Conservation (phyloP, 1,140 invertebrate genomes). For the Arion vulgaris region DNA sequence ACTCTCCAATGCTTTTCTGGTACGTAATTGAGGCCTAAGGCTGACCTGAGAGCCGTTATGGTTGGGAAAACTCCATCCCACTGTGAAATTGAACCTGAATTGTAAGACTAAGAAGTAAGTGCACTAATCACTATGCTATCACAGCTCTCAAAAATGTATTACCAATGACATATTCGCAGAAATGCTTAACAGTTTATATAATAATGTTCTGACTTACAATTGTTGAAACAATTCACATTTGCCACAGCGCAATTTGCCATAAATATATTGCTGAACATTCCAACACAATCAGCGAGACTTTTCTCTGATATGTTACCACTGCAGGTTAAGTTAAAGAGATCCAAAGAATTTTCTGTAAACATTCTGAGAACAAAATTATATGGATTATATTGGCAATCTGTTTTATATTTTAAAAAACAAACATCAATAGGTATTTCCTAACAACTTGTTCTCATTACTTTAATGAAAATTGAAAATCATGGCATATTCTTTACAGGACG, state of each 20-base stretch:
- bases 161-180: neutral
- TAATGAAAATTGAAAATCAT: too few relatives aligned
- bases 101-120: too few relatives aligned
- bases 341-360: neutral
- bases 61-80: too few relatives aligned
- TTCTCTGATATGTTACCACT: neutral
- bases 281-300: neutral
- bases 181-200: neutral
- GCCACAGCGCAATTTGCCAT: neutral
- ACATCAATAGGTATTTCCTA: too few relatives aligned
- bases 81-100: too few relatives aligned
- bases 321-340: neutral
- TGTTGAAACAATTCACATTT: neutral
- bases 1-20: too few relatives aligned
- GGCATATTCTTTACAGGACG: too few relatives aligned
- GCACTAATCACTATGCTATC: too few relatives aligned
- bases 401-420: neutral
- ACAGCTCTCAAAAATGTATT: too few relatives aligned
- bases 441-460: too few relatives aligned
- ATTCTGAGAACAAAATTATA: neutral
- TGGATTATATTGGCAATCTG: neutral
- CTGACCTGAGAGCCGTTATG: too few relatives aligned
- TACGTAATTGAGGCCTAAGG: too few relatives aligned
- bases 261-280: neutral
- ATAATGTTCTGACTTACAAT: neutral